Percentiles rank a stretch among this genome's conserved stretches.
Evolutionary conservation across 2,113 vertebrate species (phyloP).

Genomic region (Saccopteryx bilineata): DNA sequence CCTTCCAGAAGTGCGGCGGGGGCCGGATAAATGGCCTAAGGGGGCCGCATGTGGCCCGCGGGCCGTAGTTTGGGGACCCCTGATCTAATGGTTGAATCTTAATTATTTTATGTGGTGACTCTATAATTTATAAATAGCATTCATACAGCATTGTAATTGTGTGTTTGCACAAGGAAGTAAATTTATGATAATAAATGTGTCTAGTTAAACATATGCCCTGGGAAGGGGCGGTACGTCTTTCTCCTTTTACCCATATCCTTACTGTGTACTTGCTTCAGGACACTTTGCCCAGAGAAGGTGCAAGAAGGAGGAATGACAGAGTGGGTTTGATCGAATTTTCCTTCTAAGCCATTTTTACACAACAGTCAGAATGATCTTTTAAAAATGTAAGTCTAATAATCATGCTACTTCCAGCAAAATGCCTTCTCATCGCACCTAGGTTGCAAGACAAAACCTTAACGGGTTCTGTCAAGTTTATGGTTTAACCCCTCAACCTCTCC

Average conservation of each 20-base stretch:
- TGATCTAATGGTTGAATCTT: neutral
- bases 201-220: neutral
- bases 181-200: neutral
- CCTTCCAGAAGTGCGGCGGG: too few relatives aligned
- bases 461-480: neutral
- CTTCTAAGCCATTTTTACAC: neutral
- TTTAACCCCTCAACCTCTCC: neutral
- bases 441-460: neutral
- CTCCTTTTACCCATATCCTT: neutral
- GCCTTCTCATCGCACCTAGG: neutral
- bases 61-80: too few relatives aligned
- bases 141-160: neutral
- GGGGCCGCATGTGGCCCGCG: too few relatives aligned
- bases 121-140: neutral
- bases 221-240: neutral
- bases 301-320: neutral
- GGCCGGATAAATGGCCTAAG: too few relatives aligned
- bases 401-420: neutral
- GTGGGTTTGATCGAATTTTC: neutral
- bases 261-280: neutral
- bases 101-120: neutral
- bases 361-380: neutral
- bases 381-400: neutral
- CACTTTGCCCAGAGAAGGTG: neutral
- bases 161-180: neutral